phyloP scores from a whole-genome alignment of 92 coral and sea anemone genomes.

The Nematostella vectensis region DNA sequence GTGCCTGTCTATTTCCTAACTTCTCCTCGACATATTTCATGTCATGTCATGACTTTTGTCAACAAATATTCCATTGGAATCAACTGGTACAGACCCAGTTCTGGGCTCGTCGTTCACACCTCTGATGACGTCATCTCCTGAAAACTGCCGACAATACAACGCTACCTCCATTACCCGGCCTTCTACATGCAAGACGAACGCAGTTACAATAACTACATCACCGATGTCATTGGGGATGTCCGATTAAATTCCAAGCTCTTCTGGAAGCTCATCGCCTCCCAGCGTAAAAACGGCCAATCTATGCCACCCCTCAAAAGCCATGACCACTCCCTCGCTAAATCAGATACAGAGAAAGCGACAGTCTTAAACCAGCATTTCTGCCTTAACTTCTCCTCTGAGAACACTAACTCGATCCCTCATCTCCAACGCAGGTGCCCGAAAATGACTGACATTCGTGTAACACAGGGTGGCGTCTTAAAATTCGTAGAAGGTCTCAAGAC shows the following conservation, averaged over 20 bases:
- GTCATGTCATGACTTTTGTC: conserved; percentile 2
- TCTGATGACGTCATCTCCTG: conserved; percentile 19
- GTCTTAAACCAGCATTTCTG: too few relatives aligned
- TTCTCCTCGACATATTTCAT: conserved; percentile 13
- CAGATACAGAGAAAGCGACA: too few relatives aligned
- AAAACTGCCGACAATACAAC: background rate
- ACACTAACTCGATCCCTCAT: too few relatives aligned
- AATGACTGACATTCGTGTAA: too few relatives aligned
- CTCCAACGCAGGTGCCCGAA: too few relatives aligned
- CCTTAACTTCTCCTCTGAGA: too few relatives aligned
- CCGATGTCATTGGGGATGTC: conserved; percentile 6
- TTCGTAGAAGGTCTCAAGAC: too few relatives aligned
- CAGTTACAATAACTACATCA: conserved; percentile 10
- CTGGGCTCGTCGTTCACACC: conserved; percentile 4
- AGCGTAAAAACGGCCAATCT: too few relatives aligned
- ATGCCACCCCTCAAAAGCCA: too few relatives aligned
- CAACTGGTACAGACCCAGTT: background rate
- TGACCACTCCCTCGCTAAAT: too few relatives aligned
- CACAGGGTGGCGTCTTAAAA: too few relatives aligned
- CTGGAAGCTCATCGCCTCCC: conserved; percentile 4
- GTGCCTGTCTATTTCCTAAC: conserved; percentile 16
- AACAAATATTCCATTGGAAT: conserved; percentile 16
- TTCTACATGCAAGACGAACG: conserved; percentile 1
- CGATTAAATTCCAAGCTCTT: conserved; percentile 2
- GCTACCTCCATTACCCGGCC: background rate